Evolutionary conservation across 2,888 invertebrate genomes (phyloP).

Genomic region (Syrphus vitripennis): DNA sequence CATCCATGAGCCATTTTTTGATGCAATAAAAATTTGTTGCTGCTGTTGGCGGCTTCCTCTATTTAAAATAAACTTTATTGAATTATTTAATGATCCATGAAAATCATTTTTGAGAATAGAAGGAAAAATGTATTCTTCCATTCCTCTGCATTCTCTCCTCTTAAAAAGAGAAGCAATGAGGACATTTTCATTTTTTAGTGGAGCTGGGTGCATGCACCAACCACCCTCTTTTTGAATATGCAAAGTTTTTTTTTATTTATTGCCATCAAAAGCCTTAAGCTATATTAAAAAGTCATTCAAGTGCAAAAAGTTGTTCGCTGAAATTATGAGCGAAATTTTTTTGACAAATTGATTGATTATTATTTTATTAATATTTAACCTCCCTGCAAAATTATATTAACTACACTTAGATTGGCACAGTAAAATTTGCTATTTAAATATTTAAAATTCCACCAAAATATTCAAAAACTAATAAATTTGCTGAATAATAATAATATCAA

Average conservation of each 20-base stretch:
- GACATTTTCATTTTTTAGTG: neutral
- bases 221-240: neutral
- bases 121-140: neutral
- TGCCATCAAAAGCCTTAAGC: neutral
- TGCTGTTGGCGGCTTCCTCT: neutral
- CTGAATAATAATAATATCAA: neutral
- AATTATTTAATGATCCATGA: constrained; percentile 58
- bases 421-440: neutral
- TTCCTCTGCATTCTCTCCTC: neutral
- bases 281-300: neutral
- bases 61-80: constrained; percentile 41
- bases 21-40: constrained; percentile 13
- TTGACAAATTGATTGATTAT: constrained; percentile 2
- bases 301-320: neutral
- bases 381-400: neutral
- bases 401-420: neutral
- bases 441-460: neutral
- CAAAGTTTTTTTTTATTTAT: neutral
- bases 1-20: constrained; percentile 20
- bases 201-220: neutral
- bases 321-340: neutral
- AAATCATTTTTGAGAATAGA: neutral
- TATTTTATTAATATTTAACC: neutral
- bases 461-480: neutral
- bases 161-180: neutral